Conservation (phyloP, 2,888 invertebrate genomes). For the Nomada fabriciana region DNA sequence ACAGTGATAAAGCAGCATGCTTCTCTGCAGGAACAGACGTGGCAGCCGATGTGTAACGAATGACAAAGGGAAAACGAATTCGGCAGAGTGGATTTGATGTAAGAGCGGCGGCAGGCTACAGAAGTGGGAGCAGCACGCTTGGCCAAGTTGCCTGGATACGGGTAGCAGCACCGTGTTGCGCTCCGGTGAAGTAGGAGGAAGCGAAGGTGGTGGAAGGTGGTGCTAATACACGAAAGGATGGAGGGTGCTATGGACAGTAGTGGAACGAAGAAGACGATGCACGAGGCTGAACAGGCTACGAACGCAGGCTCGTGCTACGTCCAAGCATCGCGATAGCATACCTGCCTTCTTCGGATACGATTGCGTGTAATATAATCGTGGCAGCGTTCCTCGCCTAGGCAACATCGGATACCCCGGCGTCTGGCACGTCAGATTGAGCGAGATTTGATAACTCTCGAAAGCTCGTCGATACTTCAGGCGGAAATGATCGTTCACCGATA, state of each 20-base stretch:
- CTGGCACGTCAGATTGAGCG: not conserved
- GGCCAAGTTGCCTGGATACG: conserved; percentile 72
- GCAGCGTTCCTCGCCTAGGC: conserved; percentile 5
- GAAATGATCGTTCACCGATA: not conserved
- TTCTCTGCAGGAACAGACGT: conserved; percentile 18
- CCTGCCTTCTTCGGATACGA: conserved; percentile 12
- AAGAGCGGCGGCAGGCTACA: conserved; percentile 30
- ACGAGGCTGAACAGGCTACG: conserved; percentile 57
- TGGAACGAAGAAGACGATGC: conserved; percentile 68
- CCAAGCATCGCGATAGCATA: conserved; percentile 64
- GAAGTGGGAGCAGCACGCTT: conserved; percentile 69
- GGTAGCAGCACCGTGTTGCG: conserved; percentile 73
- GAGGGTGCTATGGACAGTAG: conserved; percentile 62
- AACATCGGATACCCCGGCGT: not conserved
- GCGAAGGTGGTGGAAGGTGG: conserved; percentile 59
- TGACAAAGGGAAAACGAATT: conserved; percentile 31
- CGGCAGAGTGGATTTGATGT: conserved; percentile 31
- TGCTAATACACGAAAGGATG: conserved; percentile 64
- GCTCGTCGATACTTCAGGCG: not conserved
- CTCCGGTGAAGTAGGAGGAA: conserved; percentile 69
- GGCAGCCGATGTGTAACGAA: conserved; percentile 16
- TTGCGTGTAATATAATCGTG: conserved; percentile 18
- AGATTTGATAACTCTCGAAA: not conserved
- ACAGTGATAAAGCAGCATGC: conserved; percentile 36
- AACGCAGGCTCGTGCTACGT: conserved; percentile 59